These are phyloP conservation scores for Acrobasis suavella DNA, from an alignment of 2,888 invertebrate species.

Conservation along the genomic window DNA sequence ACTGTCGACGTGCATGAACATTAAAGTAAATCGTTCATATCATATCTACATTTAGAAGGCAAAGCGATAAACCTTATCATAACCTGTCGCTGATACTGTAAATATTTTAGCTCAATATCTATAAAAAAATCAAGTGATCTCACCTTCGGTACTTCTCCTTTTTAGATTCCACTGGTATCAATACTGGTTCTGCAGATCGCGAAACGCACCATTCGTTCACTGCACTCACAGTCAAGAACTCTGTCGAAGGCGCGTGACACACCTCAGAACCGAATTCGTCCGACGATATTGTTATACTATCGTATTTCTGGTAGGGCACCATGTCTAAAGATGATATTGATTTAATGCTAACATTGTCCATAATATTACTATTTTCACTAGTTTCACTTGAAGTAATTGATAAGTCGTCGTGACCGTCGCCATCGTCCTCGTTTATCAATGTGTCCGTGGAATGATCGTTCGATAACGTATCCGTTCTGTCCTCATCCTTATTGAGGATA, in stretches of 20 bases:
- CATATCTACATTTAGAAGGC: conserved; percentile 55
- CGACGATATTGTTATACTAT: conserved; percentile 77
- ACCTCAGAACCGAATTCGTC: conserved; percentile 79
- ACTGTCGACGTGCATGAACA: conserved; percentile 25
- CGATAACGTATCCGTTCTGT: conserved; percentile 66
- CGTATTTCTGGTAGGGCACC: conserved; percentile 77
- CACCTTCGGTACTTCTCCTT: conserved; percentile 81
- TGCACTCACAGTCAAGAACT: conserved; percentile 77
- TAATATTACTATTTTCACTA: conserved; percentile 60
- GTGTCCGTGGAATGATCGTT: conserved; percentile 76
- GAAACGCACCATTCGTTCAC: conserved; percentile 79
- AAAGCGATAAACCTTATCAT: conserved; percentile 64
- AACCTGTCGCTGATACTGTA: conserved; percentile 61
- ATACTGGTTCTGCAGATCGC: conserved; percentile 67
- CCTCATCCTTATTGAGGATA: conserved; percentile 62
- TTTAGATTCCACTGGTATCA: conserved; percentile 73
- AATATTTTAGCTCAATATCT: conserved; percentile 58
- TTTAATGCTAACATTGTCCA: conserved; percentile 75
- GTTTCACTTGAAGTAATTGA: conserved; percentile 63
- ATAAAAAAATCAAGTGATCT: conserved; percentile 49
- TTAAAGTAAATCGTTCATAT: conserved; percentile 48
- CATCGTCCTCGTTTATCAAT: conserved; percentile 70
- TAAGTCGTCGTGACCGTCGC: conserved; percentile 63
- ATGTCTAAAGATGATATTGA: conserved; percentile 77
- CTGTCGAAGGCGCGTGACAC: conserved; percentile 74